Evolutionary conservation across 2,113 vertebrate genomes (phyloP), one percentile per base, ranked within the genome.

Genomic region (Urocolius indicus): DNA sequence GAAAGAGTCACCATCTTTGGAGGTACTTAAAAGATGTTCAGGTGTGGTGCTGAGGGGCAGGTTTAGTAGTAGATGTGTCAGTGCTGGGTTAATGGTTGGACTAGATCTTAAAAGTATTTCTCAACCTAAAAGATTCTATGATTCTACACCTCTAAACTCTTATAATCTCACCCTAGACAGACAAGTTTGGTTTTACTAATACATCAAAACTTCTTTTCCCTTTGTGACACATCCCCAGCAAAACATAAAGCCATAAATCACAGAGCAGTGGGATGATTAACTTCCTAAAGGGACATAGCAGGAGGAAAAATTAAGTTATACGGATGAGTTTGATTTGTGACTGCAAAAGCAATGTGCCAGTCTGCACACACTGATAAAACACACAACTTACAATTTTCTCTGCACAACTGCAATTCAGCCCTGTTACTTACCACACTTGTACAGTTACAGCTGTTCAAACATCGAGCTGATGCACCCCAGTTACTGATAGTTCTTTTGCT

Each of bases 231-330:
- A 20, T 75, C 92, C 34, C 38, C 45, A 89, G 57, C 34, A 92
- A 89, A 92, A 95, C 55, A 69, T 54, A 78, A 94, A 91, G 45
- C 58, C 75, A 77, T 92, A 92, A 87, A 95, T 82, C 74, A 93
- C 67, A 72, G 54, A 82, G 41, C 48, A 84, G 72, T 67, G 52
- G 68, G 26, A 78, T 96, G 92, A 92, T 11, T 82, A 57, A 71
- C 18, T 91, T 87, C 84, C 91, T 94, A 83, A 90, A 77, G 21
- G n/a, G 21, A 87, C 51, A 43, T 3, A 7, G 57, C 55, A 46
- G 82, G 74, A 85, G 85, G 48, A 89, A 83, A 88, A 80, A 54
- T 49, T 94, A 95, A 97, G 94, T 97, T 59, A 91, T 61, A 91
- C 2, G 59, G 81, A 62, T 58, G 32, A 67, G 58, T 30, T 69